A percentile compares a stretch with the other conserved stretches of the same genome.
These are phyloP conservation scores for Mesopsocus fuscifrons DNA, from an alignment of 2,888 invertebrate genomes.

Conservation along the genomic window DNA sequence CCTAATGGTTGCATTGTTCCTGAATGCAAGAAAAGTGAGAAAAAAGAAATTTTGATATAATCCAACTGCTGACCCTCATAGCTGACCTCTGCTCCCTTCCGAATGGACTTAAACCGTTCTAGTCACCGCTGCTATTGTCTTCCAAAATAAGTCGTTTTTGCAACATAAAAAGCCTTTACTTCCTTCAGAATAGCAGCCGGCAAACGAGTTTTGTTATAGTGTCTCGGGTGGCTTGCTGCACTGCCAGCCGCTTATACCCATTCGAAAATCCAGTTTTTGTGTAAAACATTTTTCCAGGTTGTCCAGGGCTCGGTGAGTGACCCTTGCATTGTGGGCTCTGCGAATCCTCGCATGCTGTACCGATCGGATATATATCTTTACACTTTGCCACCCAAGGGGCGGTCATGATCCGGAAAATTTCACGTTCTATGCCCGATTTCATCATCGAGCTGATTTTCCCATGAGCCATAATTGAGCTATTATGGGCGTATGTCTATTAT, in stretches of 20 bases:
- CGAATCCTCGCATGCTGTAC: too few species aligned
- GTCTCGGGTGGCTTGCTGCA: background rate
- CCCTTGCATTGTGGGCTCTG: background rate
- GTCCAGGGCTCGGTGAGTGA: background rate
- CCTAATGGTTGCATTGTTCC: too few species aligned
- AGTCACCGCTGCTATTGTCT: background rate
- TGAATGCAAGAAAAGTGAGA: too few species aligned
- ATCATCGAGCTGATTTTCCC: too few species aligned
- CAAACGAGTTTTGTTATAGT: background rate
- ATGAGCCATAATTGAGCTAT: too few species aligned
- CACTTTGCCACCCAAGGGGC: background rate
- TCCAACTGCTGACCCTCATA: background rate
- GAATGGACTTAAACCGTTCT: background rate
- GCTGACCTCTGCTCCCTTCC: background rate
- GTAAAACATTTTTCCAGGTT: background rate
- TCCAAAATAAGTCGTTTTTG: background rate
- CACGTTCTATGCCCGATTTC: too few species aligned
- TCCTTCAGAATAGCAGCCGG: background rate
- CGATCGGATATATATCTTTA: background rate
- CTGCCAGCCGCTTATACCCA: background rate
- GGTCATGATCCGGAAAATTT: too few species aligned
- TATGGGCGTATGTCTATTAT: too few species aligned
- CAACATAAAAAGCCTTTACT: background rate
- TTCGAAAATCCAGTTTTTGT: background rate
- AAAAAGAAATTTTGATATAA: too few species aligned